Evolutionary conservation across 2,797 vertebrate genomes (phyloP).

Genomic region (Danionella dracula): DNA sequence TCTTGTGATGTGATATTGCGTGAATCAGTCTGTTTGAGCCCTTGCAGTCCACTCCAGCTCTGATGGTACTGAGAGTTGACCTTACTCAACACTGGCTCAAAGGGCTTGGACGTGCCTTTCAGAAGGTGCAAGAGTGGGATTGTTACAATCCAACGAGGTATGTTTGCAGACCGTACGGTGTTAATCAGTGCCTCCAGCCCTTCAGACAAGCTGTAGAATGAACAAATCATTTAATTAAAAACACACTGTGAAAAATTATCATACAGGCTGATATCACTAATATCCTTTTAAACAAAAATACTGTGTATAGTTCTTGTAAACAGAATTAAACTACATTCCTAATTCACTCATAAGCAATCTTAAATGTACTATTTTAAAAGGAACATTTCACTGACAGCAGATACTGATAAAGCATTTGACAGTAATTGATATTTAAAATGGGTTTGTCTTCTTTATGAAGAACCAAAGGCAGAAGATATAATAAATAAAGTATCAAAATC

Average conservation of each 20-base stretch:
- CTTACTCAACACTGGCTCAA: conserved; percentile 12
- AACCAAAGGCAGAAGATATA: no score
- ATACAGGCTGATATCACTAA: background rate
- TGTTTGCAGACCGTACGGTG: fast-evolving
- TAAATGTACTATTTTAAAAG: background rate
- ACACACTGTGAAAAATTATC: no score
- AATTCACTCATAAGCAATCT: background rate
- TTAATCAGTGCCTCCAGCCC: conserved; percentile 37
- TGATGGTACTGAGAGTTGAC: fast-evolving
- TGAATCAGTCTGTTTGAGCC: conserved; percentile 18
- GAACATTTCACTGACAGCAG: background rate
- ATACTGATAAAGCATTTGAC: no score
- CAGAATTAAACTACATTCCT: no score
- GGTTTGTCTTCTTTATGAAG: no score
- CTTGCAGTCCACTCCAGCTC: conserved; percentile 64
- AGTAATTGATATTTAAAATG: no score
- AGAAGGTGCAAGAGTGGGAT: conserved; percentile 80
- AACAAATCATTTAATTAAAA: background rate
- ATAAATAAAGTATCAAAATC: no score
- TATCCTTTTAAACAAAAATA: background rate
- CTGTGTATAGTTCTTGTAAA: no score
- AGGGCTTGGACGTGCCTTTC: conserved; percentile 37
- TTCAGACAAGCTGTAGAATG: conserved; percentile 50
- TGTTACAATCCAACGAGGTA: conserved; percentile 68
- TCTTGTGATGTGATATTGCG: conserved; percentile 23